Conservation (phyloP, 2,113 vertebrate genomes). For the Synodontis membranacea region DNA sequence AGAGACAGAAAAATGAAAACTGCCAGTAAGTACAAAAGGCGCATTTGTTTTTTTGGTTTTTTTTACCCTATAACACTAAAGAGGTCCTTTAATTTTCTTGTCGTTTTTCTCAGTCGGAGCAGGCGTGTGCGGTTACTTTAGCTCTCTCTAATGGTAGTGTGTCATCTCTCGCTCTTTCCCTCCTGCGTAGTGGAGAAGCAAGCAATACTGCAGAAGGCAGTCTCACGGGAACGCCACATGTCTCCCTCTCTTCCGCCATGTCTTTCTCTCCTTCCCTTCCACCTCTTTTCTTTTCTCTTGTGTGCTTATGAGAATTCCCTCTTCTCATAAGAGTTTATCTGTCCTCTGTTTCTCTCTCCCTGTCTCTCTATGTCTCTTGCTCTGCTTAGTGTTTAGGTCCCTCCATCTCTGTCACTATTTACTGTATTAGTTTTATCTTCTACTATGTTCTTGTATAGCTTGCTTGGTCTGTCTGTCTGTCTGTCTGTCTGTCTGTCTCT, state of each 20-base stretch:
- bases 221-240: conserved; percentile 4
- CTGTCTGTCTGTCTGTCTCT: conserved; percentile 50
- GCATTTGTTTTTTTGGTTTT: not conserved
- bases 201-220: conserved; percentile 17
- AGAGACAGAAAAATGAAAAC: not conserved
- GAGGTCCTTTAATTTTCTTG: not conserved
- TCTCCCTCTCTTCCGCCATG: conserved; percentile 13
- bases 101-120: conserved; percentile 1
- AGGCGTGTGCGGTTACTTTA: conserved; percentile 1
- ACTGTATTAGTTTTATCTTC: not conserved
- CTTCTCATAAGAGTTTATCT: conserved; percentile 2
- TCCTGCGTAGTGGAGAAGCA: conserved; percentile 19
- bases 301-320: conserved; percentile 1
- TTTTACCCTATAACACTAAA: not conserved
- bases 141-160: conserved; percentile 27
- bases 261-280: not conserved
- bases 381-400: not conserved
- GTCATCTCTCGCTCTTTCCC: conserved; percentile 14
- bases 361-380: not conserved
- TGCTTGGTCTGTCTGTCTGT: conserved; percentile 23
- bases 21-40: not conserved
- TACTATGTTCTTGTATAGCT: not conserved
- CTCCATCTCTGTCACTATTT: not conserved
- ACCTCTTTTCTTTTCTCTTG: not conserved
- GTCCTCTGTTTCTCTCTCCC: not conserved